Base-by-base conservation (phyloP, 2,888 invertebrate genomes). In the Apodemia hepburni region DNA sequence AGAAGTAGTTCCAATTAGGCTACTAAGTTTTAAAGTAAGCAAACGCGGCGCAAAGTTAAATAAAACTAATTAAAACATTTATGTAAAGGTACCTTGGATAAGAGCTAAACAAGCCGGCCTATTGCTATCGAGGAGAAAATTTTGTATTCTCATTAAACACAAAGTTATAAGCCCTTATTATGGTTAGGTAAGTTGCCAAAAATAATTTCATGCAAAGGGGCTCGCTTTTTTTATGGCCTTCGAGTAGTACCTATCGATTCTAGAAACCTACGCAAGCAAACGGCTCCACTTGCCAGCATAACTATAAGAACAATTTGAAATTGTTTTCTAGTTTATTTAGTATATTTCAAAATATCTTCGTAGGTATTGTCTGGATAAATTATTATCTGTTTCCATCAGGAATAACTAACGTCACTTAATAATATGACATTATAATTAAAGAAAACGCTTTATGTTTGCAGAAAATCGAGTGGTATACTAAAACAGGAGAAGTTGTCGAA, bases 401-500 rank as follows among this genome's bases (percentile, higher is more conserved):
- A 22, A 22, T 2, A 22, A 2, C 22, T 2, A 22, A 22, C 22
- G 22, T 2, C 2, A 2, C 33, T 8, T 33, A 51, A 51, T 51
- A 9, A 18, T 51, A 9, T 51, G 5, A 7, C 7, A 15, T 1
- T n/a, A 45, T 45, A 45, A 49, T 7, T 33, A 8, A 33, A 33
- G 8, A 8, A 38, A 38, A 38, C 11, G 0, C 11, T 38, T 29
- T 64, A 45, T 58, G 9, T 6, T 80, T 81, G 8, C 81, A 90
- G 89, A 76, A 75, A 60, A 78, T 87, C 65, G 79, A 86, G 66
- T 90, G 90, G 90, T 76, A 74, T 61, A 77, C 78, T 5, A 84
- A 82, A 35, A 72, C 77, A 47, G 78, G 76, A 33, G 76, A 77
- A 22, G 61, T 75, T 61, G 77, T 89, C 9, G 77, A 78, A 61